A percentile compares a stretch with the other conserved stretches of the same genome.
These are phyloP conservation scores for Melanotaenia trifasciata DNA, from an alignment of 2,797 vertebrate species.

Conservation along the genomic window DNA sequence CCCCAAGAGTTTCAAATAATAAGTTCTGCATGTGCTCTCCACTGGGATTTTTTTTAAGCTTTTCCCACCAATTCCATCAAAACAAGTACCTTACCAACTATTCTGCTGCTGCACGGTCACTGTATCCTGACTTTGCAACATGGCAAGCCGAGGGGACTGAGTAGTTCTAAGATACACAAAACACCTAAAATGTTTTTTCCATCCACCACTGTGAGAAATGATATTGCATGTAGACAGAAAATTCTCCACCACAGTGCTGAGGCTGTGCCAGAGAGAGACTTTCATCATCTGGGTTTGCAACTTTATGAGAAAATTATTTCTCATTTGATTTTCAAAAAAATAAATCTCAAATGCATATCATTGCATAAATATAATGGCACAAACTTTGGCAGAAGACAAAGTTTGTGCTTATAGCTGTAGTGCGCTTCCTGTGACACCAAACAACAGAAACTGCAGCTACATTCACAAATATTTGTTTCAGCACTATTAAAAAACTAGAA, in stretches of 20 bases:
- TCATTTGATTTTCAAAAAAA: background rate
- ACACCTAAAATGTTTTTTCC: background rate
- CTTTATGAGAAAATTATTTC: background rate
- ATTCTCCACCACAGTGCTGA: background rate
- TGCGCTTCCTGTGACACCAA: conserved; percentile 7
- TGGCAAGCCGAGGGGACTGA: background rate
- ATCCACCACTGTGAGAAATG: background rate
- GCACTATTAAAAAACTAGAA: conserved; percentile 22
- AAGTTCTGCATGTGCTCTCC: background rate
- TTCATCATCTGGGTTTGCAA: background rate
- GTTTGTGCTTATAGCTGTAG: background rate
- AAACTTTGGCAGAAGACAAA: background rate
- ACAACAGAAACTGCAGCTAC: conserved; percentile 6
- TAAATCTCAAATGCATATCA: background rate
- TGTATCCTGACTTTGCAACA: background rate
- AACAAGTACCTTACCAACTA: background rate
- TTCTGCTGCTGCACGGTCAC: background rate
- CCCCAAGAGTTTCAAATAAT: background rate
- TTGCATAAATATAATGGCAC: background rate
- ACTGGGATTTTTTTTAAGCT: background rate
- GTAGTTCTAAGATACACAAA: background rate
- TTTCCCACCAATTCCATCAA: background rate
- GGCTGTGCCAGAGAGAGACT: background rate
- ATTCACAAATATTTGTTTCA: conserved; percentile 39
- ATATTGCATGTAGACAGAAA: background rate